Percentiles rank a stretch among this genome's conserved stretches.
Evolutionary conservation across 2,797 vertebrate genomes (phyloP).

Genomic region (Peromyscus aztecus): DNA sequence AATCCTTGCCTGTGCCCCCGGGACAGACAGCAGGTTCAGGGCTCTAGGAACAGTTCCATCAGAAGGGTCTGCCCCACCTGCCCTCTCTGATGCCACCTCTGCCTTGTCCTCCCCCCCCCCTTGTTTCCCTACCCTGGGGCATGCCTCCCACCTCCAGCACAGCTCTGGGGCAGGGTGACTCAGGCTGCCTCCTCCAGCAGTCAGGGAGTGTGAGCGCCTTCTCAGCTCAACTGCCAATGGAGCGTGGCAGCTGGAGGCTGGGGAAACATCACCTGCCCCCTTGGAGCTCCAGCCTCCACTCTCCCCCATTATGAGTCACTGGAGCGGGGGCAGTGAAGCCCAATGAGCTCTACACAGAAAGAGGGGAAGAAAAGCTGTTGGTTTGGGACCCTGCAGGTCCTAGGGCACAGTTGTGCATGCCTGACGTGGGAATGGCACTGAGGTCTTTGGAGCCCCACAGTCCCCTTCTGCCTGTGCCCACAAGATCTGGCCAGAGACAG

Average conservation of each 20-base stretch:
- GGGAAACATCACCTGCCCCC: not conserved
- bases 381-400: not conserved
- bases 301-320: constrained; percentile 2
- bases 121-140: not conserved
- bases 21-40: not conserved
- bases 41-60: not conserved
- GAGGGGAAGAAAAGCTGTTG: not conserved
- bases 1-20: not conserved
- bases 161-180: not conserved
- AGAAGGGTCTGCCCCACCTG: not conserved
- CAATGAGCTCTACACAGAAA: not conserved
- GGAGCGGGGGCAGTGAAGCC: not conserved
- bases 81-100: not conserved
- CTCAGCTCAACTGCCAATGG: not conserved
- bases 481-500: not conserved
- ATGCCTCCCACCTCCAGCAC: not conserved
- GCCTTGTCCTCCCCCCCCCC: not conserved
- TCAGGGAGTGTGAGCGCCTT: not conserved
- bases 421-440: not conserved
- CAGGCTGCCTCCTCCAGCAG: not conserved
- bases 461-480: not conserved
- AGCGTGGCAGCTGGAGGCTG: not conserved
- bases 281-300: not conserved
- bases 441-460: not conserved
- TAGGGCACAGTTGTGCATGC: not conserved